A percentile compares a stretch with the other conserved stretches of the same genome.
phyloP scores from a whole-genome alignment of 2,113 vertebrate genomes.

The Tachysurus fulvidraco region DNA sequence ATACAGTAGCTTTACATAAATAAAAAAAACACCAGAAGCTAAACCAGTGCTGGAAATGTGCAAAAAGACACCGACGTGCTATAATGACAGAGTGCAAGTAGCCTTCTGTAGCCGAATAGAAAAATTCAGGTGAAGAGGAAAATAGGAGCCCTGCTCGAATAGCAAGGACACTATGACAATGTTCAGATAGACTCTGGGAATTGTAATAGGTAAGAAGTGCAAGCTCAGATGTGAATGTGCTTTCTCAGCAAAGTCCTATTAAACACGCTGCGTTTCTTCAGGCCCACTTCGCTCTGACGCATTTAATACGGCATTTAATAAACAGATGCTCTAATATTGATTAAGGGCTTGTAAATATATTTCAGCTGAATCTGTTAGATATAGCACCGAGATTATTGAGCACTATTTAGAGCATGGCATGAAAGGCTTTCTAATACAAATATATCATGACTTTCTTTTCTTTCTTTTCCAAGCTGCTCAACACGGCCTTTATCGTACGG shows the following conservation, averaged over 20 bases:
- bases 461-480: neutral
- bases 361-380: neutral
- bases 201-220: constrained; percentile 46
- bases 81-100: constrained; percentile 28
- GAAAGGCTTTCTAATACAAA: neutral
- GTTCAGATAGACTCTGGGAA: constrained; percentile 46
- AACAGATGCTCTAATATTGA: neutral
- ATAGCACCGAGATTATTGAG: neutral
- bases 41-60: constrained; percentile 6
- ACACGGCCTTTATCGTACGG: neutral
- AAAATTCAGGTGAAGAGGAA: constrained; percentile 34
- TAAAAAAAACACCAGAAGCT: neutral
- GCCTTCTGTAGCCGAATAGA: constrained; percentile 16
- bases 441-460: neutral
- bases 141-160: constrained; percentile 38
- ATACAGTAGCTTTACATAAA: constrained; percentile 41
- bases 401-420: neutral
- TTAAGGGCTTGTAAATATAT: neutral
- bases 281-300: neutral
- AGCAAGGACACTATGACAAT: constrained; percentile 29
- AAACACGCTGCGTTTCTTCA: neutral
- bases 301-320: constrained; percentile 25
- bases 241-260: neutral
- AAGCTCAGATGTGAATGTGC: constrained; percentile 27
- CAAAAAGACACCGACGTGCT: constrained; percentile 37